phyloP scores from a whole-genome alignment of 2,888 invertebrate genomes.

The Drosophila kuntzei region DNA sequence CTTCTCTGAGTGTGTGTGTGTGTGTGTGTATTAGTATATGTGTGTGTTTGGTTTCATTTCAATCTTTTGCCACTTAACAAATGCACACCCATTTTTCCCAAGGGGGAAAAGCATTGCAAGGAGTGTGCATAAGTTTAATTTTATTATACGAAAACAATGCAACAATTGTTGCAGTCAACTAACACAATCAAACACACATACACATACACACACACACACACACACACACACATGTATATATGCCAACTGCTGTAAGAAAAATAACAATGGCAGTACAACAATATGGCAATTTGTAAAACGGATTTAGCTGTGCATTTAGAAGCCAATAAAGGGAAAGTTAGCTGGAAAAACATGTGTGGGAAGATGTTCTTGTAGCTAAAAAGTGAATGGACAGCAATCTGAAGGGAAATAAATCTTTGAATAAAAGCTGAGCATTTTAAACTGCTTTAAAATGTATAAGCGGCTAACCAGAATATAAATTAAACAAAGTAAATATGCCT shows the following conservation, averaged over 20 bases:
- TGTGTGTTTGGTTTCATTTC: conserved; percentile 69
- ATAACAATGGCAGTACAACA: conserved; percentile 52
- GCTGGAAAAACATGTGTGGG: conserved; percentile 34
- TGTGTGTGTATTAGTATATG: conserved; percentile 6
- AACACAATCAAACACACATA: conserved; percentile 19
- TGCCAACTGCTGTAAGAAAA: conserved; percentile 37
- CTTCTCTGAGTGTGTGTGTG: conserved; percentile 7
- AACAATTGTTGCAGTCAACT: conserved; percentile 64
- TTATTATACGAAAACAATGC: conserved; percentile 78
- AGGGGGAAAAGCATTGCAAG: conserved; percentile 38
- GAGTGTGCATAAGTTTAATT: conserved; percentile 76
- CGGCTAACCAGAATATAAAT: not conserved
- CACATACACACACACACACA: conserved; percentile 2
- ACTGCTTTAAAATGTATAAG: conserved; percentile 11
- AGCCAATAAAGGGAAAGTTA: conserved; percentile 71
- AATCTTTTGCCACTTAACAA: conserved; percentile 80
- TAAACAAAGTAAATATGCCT: not conserved
- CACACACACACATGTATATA: no score
- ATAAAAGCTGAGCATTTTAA: conserved; percentile 2
- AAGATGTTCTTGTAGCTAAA: not conserved
- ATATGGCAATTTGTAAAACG: conserved; percentile 75
- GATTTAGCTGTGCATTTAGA: conserved; percentile 74
- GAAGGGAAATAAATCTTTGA: conserved; percentile 14
- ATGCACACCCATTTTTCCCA: conserved; percentile 66
- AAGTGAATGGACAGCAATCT: conserved; percentile 23